Evolutionary conservation across 2,113 vertebrate species (phyloP).

Genomic region (Ancistrus triradiatus): DNA sequence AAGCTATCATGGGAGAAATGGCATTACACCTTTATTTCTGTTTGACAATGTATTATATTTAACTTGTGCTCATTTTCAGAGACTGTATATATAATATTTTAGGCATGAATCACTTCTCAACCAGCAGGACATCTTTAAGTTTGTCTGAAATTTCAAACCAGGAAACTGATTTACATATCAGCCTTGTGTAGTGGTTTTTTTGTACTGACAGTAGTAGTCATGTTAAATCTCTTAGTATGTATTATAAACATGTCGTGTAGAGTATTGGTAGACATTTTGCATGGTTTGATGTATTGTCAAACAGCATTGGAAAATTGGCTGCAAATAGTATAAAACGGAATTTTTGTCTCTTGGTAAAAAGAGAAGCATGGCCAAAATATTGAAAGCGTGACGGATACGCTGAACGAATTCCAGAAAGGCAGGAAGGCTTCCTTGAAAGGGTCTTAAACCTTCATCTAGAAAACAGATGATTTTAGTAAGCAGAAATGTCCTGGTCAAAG

Average conservation of each 20-base stretch:
- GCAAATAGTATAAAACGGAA: neutral
- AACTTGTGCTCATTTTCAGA: too few relatives aligned
- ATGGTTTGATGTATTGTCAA: neutral
- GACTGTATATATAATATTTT: too few relatives aligned
- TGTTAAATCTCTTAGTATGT: neutral
- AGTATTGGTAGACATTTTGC: neutral
- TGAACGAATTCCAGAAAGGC: neutral
- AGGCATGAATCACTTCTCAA: too few relatives aligned
- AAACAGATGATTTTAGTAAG: conserved; percentile 8
- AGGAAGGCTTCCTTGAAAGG: neutral
- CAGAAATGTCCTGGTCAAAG: conserved; percentile 8
- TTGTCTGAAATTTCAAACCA: too few relatives aligned
- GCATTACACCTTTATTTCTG: too few relatives aligned
- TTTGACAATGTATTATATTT: too few relatives aligned
- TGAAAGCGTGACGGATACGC: neutral
- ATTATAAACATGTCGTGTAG: too few relatives aligned
- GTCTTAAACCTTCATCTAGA: conserved; percentile 3
- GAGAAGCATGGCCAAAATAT: neutral
- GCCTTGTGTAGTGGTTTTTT: neutral
- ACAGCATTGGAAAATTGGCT: neutral
- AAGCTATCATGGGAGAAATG: too few relatives aligned
- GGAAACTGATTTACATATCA: neutral
- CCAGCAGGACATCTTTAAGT: too few relatives aligned
- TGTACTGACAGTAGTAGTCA: neutral
- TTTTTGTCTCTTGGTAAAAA: neutral